These are phyloP conservation scores for Zhuqinia jingwanae DNA, from an alignment of 2,888 invertebrate genomes.

Conservation along the genomic window DNA sequence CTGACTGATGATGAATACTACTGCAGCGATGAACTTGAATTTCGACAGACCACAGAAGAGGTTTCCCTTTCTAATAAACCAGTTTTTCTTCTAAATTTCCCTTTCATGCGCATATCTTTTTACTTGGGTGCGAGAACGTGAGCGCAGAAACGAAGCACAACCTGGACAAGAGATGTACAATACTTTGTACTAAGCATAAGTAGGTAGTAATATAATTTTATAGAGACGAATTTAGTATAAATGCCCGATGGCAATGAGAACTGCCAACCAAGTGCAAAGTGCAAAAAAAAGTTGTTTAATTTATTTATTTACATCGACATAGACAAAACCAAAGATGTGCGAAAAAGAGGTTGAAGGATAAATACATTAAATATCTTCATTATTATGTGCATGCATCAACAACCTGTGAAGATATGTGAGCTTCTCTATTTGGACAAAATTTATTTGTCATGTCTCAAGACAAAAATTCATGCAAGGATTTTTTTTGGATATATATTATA, in stretches of 20 bases:
- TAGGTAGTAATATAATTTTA: neutral
- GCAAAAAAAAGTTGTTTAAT: conserved; percentile 40
- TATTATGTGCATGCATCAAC: neutral
- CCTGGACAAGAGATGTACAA: neutral
- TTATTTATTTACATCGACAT: too few species aligned
- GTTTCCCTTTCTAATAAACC: conserved; percentile 33
- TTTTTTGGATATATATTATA: conserved; percentile 6
- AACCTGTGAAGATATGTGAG: conserved; percentile 16
- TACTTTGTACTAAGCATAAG: too few species aligned
- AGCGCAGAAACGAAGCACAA: too few species aligned
- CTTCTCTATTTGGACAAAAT: neutral
- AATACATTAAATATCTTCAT: too few species aligned
- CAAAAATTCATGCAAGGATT: neutral
- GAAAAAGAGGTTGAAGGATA: conserved; percentile 18
- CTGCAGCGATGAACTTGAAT: conserved; percentile 34
- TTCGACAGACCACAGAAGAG: conserved; percentile 14
- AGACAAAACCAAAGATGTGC: neutral
- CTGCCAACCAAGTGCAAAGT: conserved; percentile 32
- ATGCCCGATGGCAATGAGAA: conserved; percentile 52
- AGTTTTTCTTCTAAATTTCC: conserved; percentile 20
- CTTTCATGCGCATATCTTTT: neutral
- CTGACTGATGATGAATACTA: too few species aligned
- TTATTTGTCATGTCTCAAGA: neutral
- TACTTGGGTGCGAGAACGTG: conserved; percentile 5
- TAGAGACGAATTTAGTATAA: neutral